phyloP scores from a whole-genome alignment of 2,888 invertebrate species.

The Lepetodrilus schrolli region DNA sequence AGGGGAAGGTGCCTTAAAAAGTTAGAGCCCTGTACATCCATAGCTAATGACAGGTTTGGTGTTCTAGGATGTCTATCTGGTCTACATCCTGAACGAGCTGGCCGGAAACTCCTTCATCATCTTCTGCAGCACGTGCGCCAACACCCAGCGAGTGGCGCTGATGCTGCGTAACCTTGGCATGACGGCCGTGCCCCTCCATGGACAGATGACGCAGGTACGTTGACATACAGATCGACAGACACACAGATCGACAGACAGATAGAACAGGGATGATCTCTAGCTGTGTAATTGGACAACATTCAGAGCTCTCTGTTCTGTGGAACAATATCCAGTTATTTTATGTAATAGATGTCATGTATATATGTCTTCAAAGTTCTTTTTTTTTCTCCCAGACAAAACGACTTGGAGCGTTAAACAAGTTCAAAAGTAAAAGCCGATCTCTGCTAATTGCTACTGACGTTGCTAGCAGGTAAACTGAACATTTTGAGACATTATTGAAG shows the following conservation, averaged over 20 bases:
- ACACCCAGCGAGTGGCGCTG: constrained; percentile 90
- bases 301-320: no score
- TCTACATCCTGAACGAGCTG: constrained; percentile 94
- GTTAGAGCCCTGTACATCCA: no score
- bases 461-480: constrained; percentile 93
- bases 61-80: constrained; percentile 92
- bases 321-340: no score
- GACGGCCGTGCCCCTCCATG: constrained; percentile 96
- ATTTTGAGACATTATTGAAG: no score
- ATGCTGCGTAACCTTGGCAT: constrained; percentile 92
- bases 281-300: no score
- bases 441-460: constrained; percentile 98
- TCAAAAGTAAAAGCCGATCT: constrained; percentile 93
- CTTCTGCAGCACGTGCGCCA: constrained; percentile 95
- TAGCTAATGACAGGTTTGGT: no score
- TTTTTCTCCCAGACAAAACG: constrained; percentile 83
- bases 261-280: no score
- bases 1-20: no score
- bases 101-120: constrained; percentile 97
- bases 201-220: constrained; percentile 93
- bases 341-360: no score
- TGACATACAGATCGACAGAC: no score
- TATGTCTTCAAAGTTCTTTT: background rate
- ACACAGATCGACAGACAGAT: no score
- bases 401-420: constrained; percentile 95